Evolutionary conservation across 2,888 invertebrate genomes (phyloP).

Genomic region (Coecobrya sp.): DNA sequence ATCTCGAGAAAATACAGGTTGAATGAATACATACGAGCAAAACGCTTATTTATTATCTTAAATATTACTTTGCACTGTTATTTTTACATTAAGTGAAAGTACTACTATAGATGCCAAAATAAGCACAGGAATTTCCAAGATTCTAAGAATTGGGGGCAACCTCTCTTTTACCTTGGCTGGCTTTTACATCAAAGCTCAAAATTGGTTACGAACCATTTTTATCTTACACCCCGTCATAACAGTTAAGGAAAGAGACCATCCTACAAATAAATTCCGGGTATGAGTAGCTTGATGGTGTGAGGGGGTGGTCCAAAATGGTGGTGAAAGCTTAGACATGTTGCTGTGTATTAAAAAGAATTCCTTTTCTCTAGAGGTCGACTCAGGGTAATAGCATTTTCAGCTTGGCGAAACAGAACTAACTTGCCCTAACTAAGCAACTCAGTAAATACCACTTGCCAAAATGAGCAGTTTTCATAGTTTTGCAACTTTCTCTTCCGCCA

Average conservation of each 20-base stretch:
- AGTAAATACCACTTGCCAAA: slow-evolving; percentile 23
- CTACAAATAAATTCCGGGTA: not conserved
- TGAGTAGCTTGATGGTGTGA: not conserved
- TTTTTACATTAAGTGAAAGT: not conserved
- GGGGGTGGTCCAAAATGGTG: not conserved
- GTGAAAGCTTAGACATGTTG: not conserved
- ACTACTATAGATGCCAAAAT: too few species aligned
- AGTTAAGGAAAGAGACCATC: not conserved
- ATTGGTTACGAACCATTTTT: not conserved
- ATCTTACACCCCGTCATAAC: not conserved
- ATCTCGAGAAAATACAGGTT: not conserved
- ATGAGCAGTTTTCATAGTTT: slow-evolving; percentile 28
- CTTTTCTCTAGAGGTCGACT: not conserved
- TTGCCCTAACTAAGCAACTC: not conserved
- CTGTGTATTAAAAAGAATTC: not conserved
- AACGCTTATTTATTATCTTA: not conserved
- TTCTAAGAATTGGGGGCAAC: too few species aligned
- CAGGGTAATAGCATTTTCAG: not conserved
- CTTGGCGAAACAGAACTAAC: not conserved
- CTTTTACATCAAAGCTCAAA: too few species aligned
- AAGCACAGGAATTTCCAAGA: too few species aligned
- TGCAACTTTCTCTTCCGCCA: slow-evolving; percentile 10
- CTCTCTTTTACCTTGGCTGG: too few species aligned
- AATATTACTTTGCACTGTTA: not conserved
- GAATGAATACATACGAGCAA: not conserved